Base-by-base conservation (phyloP, 2,888 invertebrate species). In the Pachycephus smyrnensis region DNA sequence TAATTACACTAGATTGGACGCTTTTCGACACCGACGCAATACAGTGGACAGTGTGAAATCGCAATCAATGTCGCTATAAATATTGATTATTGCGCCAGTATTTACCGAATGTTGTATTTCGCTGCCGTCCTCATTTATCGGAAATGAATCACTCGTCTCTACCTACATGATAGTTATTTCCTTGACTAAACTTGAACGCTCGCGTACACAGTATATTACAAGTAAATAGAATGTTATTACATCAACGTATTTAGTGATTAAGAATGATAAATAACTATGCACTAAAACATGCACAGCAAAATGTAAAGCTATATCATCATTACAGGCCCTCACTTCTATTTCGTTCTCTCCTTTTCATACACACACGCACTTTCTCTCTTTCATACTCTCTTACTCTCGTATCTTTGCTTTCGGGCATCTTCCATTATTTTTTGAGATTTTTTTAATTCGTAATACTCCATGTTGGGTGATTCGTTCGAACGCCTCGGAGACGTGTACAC, bases 221-320 rank as follows among this genome's bases (percentile, higher is more conserved):
- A 36, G 74, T 74, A 35, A 37, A 69, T 82, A 81, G 75, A 82
- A 81, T 79, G 73, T 81, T 77, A 78, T 80, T 83, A 81, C 82
- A 78, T 75, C 81, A 80, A 82, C 75, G 77, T 77, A 78, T 79
- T 82, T 77, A 84, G 81, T 74, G 81, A 81, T 75, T 82, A 80
- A 78, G 73, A 81, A 81, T 73, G 75, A 81, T 80, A 84, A 84
- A 83, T 87, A 85, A 85, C 89, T 89, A 90, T 91, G 90, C 91
- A 91, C 88, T 91, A 91, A 91, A 91, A 91, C 90, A 91, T 90
- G 91, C 91, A 90, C 86, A 89, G 88, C 82, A 73, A 80, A 85
- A 84, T 83, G 85, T 87, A 87, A 87, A 86, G 82, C 84, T 86
- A 84, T 81, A 79, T 77, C 69, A 79, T 77, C 69, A 78, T 76